phyloP scores from a whole-genome alignment of 2,113 vertebrate genomes.

The Lepidothrix coronata region DNA sequence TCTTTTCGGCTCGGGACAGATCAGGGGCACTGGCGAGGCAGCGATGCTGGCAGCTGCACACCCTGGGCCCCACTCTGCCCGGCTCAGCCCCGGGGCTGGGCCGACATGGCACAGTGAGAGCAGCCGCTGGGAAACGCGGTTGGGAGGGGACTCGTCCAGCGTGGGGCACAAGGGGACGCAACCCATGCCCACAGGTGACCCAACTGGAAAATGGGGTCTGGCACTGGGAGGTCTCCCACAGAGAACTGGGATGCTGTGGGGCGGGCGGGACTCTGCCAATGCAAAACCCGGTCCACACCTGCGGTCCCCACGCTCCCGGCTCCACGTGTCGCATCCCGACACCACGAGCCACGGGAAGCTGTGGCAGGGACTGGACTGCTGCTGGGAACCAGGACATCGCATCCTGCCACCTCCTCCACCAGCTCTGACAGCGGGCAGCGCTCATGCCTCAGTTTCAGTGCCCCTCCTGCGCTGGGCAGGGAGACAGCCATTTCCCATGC shows the following conservation, averaged over 20 bases:
- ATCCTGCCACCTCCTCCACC: rapidly evolving
- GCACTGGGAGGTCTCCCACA: rapidly evolving
- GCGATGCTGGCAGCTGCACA: not conserved
- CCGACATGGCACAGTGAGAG: rapidly evolving
- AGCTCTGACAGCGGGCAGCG: rapidly evolving
- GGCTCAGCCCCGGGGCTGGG: not conserved
- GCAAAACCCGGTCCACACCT: not conserved
- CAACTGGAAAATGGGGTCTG: rapidly evolving
- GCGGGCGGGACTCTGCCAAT: not conserved
- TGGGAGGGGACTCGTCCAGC: too few species aligned
- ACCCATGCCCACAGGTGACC: not conserved
- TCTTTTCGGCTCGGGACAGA: not conserved
- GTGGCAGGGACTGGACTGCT: too few species aligned
- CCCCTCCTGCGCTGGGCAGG: rapidly evolving
- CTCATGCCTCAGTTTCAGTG: not conserved
- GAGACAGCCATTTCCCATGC: not conserved
- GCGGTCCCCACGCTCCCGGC: not conserved
- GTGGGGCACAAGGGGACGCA: too few species aligned
- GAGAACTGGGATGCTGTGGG: not conserved
- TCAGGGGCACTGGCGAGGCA: not conserved
- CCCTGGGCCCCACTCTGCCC: not conserved
- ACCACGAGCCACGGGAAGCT: too few species aligned
- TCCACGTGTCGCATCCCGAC: rapidly evolving
- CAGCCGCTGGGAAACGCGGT: not conserved
- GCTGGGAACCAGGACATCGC: not conserved